Evolutionary conservation across 2,113 vertebrate species (phyloP), one percentile per base, ranked within the genome.

Genomic region (Acanthochromis polyacanthus): DNA sequence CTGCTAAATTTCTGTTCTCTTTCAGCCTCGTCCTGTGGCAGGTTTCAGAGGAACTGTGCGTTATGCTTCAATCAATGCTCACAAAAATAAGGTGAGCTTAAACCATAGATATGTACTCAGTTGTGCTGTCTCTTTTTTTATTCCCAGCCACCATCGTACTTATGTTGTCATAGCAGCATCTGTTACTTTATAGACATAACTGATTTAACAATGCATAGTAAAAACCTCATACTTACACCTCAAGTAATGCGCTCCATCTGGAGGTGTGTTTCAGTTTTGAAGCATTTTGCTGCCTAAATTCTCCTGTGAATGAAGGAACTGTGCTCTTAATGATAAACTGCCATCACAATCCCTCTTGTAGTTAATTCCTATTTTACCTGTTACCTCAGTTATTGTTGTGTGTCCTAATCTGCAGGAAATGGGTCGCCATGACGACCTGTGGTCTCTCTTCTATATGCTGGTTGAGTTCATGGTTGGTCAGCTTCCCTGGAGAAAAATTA

Each of bases 391-490:
- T 51, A 0, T 30, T 25, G 9, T 38, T 23, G 11, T 17, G 1
- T 67, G 3, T 84, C 20, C 46, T 30, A 60, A 38, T 86, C 25
- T 77, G 57, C 92, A 99, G 98, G 98, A 99, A 93, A 99, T 99
- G 97, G 97, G 98, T 88, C 96, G 98, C 36, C 98, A 99, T 56
- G 98, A 99, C 73, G 98, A 99, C 86, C 95, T 99, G 80, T 99
- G 98, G 98, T 99, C 98, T 62, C 95, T 99, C 9, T 99, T 99
- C 91, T 99, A 99, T 91, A 99, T 99, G 98, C 93, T 99, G 89
- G 98, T 99, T 69, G 98, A 99, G 70, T 99, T 99, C 90, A 96
- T 95, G 79, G 96, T 97, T 84, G 98, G 98, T 58, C 98, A 99
- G 76, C 94, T 99, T 61, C 98, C 98, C 69, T 99, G 98, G 98